Evolutionary conservation across 2,888 invertebrate genomes (phyloP).

Genomic region (Polyploca ridens): DNA sequence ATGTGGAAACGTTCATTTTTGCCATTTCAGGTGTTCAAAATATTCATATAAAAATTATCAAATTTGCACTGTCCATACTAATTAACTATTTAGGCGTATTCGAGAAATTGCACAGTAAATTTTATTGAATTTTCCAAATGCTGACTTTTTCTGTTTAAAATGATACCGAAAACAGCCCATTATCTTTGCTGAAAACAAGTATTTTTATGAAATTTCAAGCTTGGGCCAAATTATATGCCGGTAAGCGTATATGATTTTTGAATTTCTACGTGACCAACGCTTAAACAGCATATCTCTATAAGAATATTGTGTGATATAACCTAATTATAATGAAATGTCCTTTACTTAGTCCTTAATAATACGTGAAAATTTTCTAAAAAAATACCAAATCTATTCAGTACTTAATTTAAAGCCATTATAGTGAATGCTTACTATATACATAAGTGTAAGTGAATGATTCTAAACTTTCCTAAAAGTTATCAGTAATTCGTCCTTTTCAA

Average conservation of each 20-base stretch:
- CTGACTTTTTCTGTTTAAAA: too few relatives aligned
- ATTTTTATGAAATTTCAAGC: too few relatives aligned
- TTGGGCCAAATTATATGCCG: too few relatives aligned
- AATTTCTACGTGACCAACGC: slow-evolving; percentile 79
- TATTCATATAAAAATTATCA: too few relatives aligned
- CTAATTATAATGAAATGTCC: slow-evolving; percentile 77
- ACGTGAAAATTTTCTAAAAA: slow-evolving; percentile 55
- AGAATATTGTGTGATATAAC: slow-evolving; percentile 83
- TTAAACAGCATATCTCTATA: slow-evolving; percentile 81
- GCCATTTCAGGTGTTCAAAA: too few relatives aligned
- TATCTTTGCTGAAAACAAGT: too few relatives aligned
- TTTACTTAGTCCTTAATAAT: slow-evolving; percentile 68
- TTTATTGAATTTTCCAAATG: too few relatives aligned
- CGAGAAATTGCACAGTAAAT: too few relatives aligned
- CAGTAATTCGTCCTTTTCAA: slow-evolving; percentile 61
- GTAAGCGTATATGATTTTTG: slow-evolving; percentile 50
- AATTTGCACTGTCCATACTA: too few relatives aligned
- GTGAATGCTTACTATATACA: slow-evolving; percentile 63
- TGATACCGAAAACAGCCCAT: too few relatives aligned
- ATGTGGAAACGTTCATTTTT: too few relatives aligned
- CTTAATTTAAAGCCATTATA: slow-evolving; percentile 74
- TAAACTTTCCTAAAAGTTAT: slow-evolving; percentile 59
- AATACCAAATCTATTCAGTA: slow-evolving; percentile 78
- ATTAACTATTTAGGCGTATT: too few relatives aligned
- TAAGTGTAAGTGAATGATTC: slow-evolving; percentile 60